Evolutionary conservation across 2,797 vertebrate genomes (phyloP).

Genomic region (Thripadectes ignobilis): DNA sequence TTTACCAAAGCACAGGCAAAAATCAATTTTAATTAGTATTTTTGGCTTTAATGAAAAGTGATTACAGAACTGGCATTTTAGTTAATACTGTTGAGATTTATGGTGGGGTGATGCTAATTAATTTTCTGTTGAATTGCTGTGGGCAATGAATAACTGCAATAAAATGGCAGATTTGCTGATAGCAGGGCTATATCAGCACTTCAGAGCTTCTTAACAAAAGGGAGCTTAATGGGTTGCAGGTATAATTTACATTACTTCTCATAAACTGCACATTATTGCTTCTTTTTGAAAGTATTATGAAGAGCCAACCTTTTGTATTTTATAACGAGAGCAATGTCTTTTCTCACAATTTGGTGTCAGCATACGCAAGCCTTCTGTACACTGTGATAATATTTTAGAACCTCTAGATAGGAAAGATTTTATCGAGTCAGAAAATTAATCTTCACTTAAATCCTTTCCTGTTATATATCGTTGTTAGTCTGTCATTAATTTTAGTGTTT

Average conservation of each 20-base stretch:
- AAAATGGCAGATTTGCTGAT: conserved; percentile 79
- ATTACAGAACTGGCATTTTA: conserved; percentile 84
- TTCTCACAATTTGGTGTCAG: conserved; percentile 53
- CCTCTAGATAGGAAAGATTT: neutral
- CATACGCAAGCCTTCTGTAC: conserved; percentile 39
- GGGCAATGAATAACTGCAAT: conserved; percentile 76
- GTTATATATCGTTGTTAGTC: neutral
- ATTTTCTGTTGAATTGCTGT: conserved; percentile 81
- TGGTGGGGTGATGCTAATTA: conserved; percentile 80
- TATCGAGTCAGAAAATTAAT: neutral
- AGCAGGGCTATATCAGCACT: conserved; percentile 70
- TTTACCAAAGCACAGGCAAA: conserved; percentile 77
- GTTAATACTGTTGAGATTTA: conserved; percentile 82
- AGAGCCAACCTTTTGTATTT: conserved; percentile 55
- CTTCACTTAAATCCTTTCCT: neutral
- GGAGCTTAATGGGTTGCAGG: conserved; percentile 68
- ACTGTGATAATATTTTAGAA: conserved; percentile 32
- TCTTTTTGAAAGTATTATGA: conserved; percentile 58
- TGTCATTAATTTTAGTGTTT: conserved; percentile 1
- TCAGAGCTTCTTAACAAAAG: conserved; percentile 73
- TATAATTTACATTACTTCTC: conserved; percentile 70
- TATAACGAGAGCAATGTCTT: conserved; percentile 48
- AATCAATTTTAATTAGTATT: conserved; percentile 88
- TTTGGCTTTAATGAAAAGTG: conserved; percentile 84
- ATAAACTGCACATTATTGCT: conserved; percentile 64